Evolutionary conservation across 2,797 vertebrate species (phyloP).

Genomic region (Heterohyrax brucei): DNA sequence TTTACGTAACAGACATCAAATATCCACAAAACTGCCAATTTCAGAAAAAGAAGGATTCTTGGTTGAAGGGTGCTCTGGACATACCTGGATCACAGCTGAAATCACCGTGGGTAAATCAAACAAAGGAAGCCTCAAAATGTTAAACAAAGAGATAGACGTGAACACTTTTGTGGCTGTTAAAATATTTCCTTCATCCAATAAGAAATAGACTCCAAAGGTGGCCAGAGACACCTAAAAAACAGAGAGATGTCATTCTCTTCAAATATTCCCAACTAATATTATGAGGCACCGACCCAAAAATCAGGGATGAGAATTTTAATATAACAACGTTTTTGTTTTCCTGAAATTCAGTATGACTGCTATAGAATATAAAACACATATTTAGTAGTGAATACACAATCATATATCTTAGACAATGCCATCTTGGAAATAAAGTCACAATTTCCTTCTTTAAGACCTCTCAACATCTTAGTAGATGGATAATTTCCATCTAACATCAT

Average conservation of each 20-base stretch:
- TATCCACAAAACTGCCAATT: not conserved
- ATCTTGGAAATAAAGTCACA: not conserved
- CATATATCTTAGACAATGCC: not conserved
- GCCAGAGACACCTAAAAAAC: slow-evolving; percentile 87
- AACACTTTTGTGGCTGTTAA: slow-evolving; percentile 89
- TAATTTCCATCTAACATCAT: not conserved
- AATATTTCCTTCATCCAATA: slow-evolving; percentile 88
- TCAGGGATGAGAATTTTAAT: not conserved
- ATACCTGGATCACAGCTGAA: slow-evolving; percentile 88
- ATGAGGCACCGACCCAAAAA: not conserved
- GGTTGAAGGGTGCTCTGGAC: not conserved
- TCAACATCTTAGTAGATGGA: not conserved
- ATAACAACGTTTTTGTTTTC: not conserved
- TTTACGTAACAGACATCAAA: not conserved
- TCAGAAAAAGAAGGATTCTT: slow-evolving; percentile 36
- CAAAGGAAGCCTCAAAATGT: slow-evolving; percentile 87
- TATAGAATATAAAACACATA: slow-evolving; percentile 9
- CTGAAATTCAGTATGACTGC: not conserved
- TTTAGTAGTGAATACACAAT: not conserved
- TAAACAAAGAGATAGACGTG: slow-evolving; percentile 90
- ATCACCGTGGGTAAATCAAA: slow-evolving; percentile 87
- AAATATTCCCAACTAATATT: not conserved
- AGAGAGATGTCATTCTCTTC: not conserved
- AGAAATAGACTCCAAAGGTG: slow-evolving; percentile 88
- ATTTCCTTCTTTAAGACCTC: not conserved